Percentiles rank a stretch among this genome's conserved stretches.
phyloP scores from a whole-genome alignment of 2,797 vertebrate species.

The Scolopax rusticola region DNA sequence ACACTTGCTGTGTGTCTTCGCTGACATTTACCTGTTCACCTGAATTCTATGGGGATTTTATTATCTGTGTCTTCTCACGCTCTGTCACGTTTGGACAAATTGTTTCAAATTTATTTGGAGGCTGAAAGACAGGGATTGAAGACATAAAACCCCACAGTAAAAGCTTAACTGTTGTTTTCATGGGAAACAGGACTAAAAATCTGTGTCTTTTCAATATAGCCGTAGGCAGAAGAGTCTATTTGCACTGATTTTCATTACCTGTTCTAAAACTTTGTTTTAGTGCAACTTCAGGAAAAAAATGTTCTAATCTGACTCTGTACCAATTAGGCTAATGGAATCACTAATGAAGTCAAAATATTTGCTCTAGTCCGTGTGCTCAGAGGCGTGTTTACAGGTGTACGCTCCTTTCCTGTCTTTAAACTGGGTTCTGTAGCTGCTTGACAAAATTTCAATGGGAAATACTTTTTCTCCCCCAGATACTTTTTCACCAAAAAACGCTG shows the following conservation, averaged over 20 bases:
- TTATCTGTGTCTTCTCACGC: not conserved
- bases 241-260: not conserved
- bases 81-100: not conserved
- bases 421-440: not conserved
- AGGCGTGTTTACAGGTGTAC: not conserved
- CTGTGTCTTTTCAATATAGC: not conserved
- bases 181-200: not conserved
- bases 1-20: not conserved
- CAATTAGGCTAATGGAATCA: slow-evolving; percentile 23
- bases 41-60: not conserved
- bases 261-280: slow-evolving; percentile 13
- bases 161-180: not conserved
- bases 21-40: not conserved
- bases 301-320: not conserved
- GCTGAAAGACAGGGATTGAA: not conserved
- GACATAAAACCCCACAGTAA: not conserved
- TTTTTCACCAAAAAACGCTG: not conserved
- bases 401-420: not conserved
- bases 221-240: not conserved
- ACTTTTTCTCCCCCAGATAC: not conserved
- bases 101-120: not conserved
- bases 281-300: not conserved
- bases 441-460: not conserved
- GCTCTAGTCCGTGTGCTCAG: not conserved
- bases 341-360: slow-evolving; percentile 5